Evolutionary conservation across 2,113 vertebrate species (phyloP).

Genomic region (Sebastes schlegelii): DNA sequence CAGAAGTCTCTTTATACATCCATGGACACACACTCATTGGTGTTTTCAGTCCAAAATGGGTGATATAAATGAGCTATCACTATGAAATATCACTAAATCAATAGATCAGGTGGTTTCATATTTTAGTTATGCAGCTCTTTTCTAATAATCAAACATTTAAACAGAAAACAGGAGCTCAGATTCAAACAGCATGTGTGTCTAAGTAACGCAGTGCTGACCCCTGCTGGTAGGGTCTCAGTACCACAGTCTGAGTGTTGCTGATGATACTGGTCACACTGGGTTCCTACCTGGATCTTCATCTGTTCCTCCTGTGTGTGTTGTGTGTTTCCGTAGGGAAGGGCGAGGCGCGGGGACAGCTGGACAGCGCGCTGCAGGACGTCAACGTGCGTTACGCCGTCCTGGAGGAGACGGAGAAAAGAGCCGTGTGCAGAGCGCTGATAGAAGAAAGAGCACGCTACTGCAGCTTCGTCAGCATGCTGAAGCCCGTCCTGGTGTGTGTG

Average conservation of each 20-base stretch:
- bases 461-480: conserved; percentile 86
- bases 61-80: no score
- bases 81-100: no score
- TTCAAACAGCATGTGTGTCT: background rate
- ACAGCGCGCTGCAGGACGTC: conserved; percentile 87
- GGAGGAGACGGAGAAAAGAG: conserved; percentile 87
- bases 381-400: conserved; percentile 85
- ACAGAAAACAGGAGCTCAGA: no score
- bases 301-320: background rate
- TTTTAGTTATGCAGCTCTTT: no score
- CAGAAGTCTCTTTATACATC: no score
- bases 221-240: conserved; percentile 49
- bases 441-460: conserved; percentile 87
- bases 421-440: conserved; percentile 84
- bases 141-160: no score
- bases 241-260: background rate
- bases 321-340: conserved; percentile 81
- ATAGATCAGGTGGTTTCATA: no score
- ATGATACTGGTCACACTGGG: no score
- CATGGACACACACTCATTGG: no score
- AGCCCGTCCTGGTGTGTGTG: conserved; percentile 85
- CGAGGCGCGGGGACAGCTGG: conserved; percentile 84
- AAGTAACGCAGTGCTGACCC: conserved; percentile 35
- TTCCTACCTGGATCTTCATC: background rate
- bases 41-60: no score